phyloP scores from a whole-genome alignment of 2,797 vertebrate species.

The Molothrus ater region DNA sequence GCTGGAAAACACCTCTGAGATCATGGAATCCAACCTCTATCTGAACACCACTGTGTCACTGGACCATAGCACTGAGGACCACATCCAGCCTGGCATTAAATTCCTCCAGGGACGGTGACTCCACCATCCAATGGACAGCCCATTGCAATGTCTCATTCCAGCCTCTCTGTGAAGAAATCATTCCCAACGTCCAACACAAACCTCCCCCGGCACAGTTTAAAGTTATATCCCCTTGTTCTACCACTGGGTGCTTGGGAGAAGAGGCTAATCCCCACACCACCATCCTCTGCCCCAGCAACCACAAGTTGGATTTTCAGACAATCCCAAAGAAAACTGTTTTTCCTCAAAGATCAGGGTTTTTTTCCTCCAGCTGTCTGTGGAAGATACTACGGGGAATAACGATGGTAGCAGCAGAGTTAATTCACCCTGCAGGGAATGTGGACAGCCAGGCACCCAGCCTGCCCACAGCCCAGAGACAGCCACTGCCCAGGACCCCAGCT shows the following conservation, averaged over 20 bases:
- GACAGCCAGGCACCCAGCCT: accelerated
- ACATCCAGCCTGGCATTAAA: no score
- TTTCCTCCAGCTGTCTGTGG: no score
- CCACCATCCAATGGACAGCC: no score
- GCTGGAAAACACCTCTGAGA: background rate
- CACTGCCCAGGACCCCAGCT: background rate
- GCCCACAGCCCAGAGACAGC: accelerated
- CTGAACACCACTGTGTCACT: accelerated
- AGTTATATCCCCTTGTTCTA: background rate
- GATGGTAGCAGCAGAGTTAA: accelerated
- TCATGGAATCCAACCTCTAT: background rate
- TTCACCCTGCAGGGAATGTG: no score
- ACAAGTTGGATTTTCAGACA: accelerated
- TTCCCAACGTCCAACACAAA: background rate
- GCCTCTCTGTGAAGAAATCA: background rate
- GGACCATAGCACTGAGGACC: background rate
- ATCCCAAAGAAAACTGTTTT: accelerated
- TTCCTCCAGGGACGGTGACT: no score
- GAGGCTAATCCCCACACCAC: accelerated
- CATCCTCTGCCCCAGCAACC: background rate
- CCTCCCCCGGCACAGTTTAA: no score
- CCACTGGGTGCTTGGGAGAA: no score
- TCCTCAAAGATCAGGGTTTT: accelerated
- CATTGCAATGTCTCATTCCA: no score
- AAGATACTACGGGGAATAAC: background rate